Base-by-base conservation (phyloP, 1,140 invertebrate species). In the Penaeus japonicus region DNA sequence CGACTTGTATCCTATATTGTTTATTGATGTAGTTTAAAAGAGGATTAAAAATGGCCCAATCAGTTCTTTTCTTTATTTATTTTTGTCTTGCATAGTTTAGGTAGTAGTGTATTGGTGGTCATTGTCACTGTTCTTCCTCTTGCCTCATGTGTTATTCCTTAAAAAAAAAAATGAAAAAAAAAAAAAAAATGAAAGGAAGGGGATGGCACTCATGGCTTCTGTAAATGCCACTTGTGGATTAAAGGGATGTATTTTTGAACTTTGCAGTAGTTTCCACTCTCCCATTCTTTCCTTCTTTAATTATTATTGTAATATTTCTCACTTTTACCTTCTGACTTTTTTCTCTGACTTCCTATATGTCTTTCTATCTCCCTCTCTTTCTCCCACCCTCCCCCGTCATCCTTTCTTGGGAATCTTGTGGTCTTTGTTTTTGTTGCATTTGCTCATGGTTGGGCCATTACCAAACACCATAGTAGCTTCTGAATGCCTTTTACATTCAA, bases 381-480 rank as follows among this genome's bases (percentile, higher is more conserved):
- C 35, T 39, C 35, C 35, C 35, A 4, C 35, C 7, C 7, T 39
- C 35, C 35, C 35, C 35, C 7, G 20, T 70, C 24, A 39, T 39
- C 35, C 35, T 39, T 55, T 82, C 57, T 65, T 59, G 80, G 80
- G 80, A 82, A 59, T 55, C 80, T 65, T 82, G 80, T 39, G 80
- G 80, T 82, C 80, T 82, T n/a, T 78, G 30, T 24, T 82, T 82
- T 82, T 82, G 80, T 82, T 82, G 80, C 80, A 82, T 82, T 75
- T 86, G 80, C 55, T 87, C n/a, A 55, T 80, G 85, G 78, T 87
- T 87, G 85, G 85, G 85, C 85, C 85, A 87, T 87, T 73, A 79
- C 79, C 85, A 87, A 87, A 80, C 79, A 87, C 85, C 85, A 87
- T 62, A 15, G 53, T 54, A 53, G 32, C 57, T 55, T 59, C 24